phyloP scores from a whole-genome alignment of 2,888 invertebrate genomes.

The Leptopilina syphax region DNA sequence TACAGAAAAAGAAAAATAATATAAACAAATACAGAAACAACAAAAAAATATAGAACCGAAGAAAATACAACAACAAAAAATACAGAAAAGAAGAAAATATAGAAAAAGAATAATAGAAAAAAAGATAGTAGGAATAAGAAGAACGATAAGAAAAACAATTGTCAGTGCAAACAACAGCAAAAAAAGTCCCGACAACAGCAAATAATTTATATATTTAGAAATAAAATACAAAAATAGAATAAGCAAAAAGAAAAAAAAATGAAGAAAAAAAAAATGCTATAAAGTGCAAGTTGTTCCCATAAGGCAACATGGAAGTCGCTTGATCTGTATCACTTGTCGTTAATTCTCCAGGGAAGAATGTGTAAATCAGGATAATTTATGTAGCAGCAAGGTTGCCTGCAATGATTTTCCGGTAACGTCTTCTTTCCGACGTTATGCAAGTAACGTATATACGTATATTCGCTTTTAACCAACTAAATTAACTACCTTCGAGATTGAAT shows the following conservation, averaged over 20 bases:
- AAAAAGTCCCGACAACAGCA: too few relatives aligned
- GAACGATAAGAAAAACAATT: too few relatives aligned
- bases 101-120: too few relatives aligned
- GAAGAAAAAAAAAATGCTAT: background rate
- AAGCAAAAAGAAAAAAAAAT: background rate
- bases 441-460: background rate
- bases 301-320: slow-evolving; percentile 11
- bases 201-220: too few relatives aligned
- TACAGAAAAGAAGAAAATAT: too few relatives aligned
- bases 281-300: slow-evolving; percentile 1
- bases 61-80: too few relatives aligned
- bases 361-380: slow-evolving; percentile 40
- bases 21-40: too few relatives aligned
- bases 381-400: slow-evolving; percentile 11
- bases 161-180: too few relatives aligned
- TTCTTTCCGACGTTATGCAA: slow-evolving; percentile 27
- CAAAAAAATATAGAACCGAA: too few relatives aligned
- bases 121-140: too few relatives aligned
- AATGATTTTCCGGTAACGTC: slow-evolving; percentile 38
- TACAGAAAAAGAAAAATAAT: too few relatives aligned
- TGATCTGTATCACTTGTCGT: slow-evolving; percentile 33
- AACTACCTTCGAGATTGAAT: slow-evolving; percentile 19
- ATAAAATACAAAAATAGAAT: too few relatives aligned
- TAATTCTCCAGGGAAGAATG: slow-evolving; percentile 17
- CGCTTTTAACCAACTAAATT: slow-evolving; percentile 23